Evolutionary conservation across 2,888 invertebrate genomes (phyloP), one percentile per base, ranked within the genome.

Genomic region (Cheiracanthium punctorium): DNA sequence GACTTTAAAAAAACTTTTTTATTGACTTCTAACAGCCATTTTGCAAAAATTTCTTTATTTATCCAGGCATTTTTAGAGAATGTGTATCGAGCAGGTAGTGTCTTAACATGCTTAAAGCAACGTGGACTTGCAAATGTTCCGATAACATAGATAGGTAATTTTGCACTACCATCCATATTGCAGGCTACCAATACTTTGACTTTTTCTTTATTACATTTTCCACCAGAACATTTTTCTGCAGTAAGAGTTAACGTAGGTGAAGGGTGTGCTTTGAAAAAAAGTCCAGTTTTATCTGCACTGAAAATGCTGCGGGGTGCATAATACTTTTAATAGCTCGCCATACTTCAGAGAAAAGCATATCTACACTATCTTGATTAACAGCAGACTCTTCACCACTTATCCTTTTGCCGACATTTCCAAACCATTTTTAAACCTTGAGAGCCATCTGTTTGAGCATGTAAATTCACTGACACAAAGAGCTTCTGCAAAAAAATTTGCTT

Each of bases 131-230:
- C 64, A n/a, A 48, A 58, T 24, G 58, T 75, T 33, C 75, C 75
- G 1, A 75, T 64, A 20, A 76, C 41, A 8, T 58, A 41, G 32
- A 76, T 20, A 0, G 65, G 29, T 32, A 76, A 33, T 67, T 37
- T 76, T 76, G 65, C 43, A 7, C 8, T 41, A 12, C 43, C 67
- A 67, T 41, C 43, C 76, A 67, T 41, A 20, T 75, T 75, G 37
- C 58, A 58, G 30, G 30, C 52, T n/a, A 75, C 32, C 20, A 75
- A n/a, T n/a, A 75, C 32, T 30, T 32, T 64, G 30, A 75, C 14
- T 33, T 64, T 30, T 24, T 64, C 64, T 75, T 75, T 75, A 17
- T 33, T 75, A 17, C 20, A 64, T 33, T 75, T 75, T 75, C 58
- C 64, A 30, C 74, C 58, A 17, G 32, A 37, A 12, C 64, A 75